A percentile compares a stretch with the other conserved stretches of the same genome.
Evolutionary conservation across 2,888 invertebrate species (phyloP).

Genomic region (Spodoptera exigua): DNA sequence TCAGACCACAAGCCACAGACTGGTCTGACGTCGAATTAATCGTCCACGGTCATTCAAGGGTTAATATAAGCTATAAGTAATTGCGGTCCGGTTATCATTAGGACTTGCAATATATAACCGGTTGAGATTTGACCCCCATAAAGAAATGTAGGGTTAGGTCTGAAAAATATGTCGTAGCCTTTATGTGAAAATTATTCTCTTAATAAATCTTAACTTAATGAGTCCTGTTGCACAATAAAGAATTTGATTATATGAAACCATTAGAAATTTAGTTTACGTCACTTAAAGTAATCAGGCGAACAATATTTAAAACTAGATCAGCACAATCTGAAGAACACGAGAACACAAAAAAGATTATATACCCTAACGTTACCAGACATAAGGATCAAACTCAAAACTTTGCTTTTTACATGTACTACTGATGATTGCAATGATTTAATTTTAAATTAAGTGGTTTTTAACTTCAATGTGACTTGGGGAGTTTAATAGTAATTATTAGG

Average conservation of each 20-base stretch:
- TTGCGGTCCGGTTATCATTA: slow-evolving; percentile 64
- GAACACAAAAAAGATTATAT: no score
- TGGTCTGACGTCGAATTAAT: slow-evolving; percentile 51
- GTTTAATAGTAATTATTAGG: slow-evolving; percentile 10
- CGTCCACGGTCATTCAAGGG: slow-evolving; percentile 58
- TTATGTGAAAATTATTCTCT: background rate
- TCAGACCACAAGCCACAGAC: slow-evolving; percentile 20
- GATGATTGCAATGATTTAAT: slow-evolving; percentile 36
- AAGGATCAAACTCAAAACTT: no score
- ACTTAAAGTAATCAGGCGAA: no score
- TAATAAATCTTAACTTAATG: slow-evolving; percentile 5
- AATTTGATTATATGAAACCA: no score
- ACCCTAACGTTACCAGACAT: no score
- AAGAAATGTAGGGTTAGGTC: slow-evolving; percentile 57
- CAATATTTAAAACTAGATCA: no score
- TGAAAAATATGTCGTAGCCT: slow-evolving; percentile 49
- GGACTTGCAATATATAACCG: slow-evolving; percentile 60
- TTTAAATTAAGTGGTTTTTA: slow-evolving; percentile 23
- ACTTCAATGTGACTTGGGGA: slow-evolving; percentile 24
- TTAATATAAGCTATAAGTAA: slow-evolving; percentile 69
- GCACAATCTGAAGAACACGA: no score
- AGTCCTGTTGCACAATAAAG: no score
- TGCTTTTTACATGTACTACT: no score
- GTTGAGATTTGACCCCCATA: slow-evolving; percentile 65
- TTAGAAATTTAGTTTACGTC: no score